Evolutionary conservation across 2,888 invertebrate species (phyloP), one percentile per base, ranked within the genome.

Genomic region (Diploptera punctata): DNA sequence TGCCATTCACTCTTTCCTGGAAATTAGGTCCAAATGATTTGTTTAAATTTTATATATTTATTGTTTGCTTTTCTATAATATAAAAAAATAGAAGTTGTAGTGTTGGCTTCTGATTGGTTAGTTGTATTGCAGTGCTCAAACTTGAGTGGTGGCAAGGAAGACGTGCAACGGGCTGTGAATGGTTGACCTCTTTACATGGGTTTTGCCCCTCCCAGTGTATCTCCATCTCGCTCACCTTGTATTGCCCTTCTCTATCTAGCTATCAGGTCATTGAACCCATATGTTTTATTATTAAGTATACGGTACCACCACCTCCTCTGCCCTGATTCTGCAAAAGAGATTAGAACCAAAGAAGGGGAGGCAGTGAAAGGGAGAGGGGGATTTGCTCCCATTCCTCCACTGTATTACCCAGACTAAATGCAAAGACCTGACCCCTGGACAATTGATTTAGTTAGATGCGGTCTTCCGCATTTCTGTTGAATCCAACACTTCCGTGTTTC

Each of bases 161-260:
- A 57, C 68, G 52, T 60, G 61, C 57, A 44, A 29, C 70, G 26
- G 70, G 33, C 73, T 70, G 33, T 73, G 73, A 73, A 60, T 73
- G 73, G 73, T 68, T 73, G 73, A 73, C 70, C 73, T 67, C 73
- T 70, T 73, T 73, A 70, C 69, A 52, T 47, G 47, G 68, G 72
- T 52, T 62, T 67, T 60, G 67, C 70, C 67, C 73, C 73, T 70
- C 73, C 67, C 52, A 24, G 19, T 16, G 16, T 52, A 26, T 19
- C 38, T 33, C 61, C 26, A 2, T 49, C 38, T 31, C 21, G 10
- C 49, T 65, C 54, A 16, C 38, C 19, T 43, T 19, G 24, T 24
- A 2, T 21, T 38, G 10, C 26, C 44, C 16, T 33, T 33, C 33
- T 33, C 33, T 33, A 7, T 33, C 33, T 33, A 24, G 10, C 38